Conservation (phyloP, 2,888 invertebrate species). For the Copidosoma aretas region DNA sequence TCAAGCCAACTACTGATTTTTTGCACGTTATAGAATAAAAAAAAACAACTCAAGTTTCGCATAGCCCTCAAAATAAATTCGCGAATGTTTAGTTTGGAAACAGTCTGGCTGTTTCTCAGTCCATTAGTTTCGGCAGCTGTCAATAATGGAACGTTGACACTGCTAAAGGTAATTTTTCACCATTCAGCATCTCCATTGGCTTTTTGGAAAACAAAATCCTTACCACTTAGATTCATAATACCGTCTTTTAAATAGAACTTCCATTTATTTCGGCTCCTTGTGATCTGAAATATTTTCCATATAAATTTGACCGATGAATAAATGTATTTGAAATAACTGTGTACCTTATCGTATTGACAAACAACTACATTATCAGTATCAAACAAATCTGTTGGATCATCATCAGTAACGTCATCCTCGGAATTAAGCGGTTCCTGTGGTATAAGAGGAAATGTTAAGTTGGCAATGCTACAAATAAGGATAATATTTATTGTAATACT, state of each 20-base stretch:
- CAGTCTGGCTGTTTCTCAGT: constrained; percentile 30
- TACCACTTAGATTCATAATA: constrained; percentile 97
- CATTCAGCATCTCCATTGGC: constrained; percentile 99
- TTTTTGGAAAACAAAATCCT: constrained; percentile 98
- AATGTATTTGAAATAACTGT: constrained; percentile 17
- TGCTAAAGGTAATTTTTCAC: constrained; percentile 66
- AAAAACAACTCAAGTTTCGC: constrained; percentile 19
- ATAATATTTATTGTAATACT: constrained; percentile 6
- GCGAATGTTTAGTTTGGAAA: constrained; percentile 30
- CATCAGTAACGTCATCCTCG: constrained; percentile 97
- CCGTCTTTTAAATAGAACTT: constrained; percentile 99
- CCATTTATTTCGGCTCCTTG: constrained; percentile 98
- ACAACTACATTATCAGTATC: constrained; percentile 99
- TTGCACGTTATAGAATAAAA: constrained; percentile 24
- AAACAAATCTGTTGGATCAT: constrained; percentile 92
- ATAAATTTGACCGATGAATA: neutral
- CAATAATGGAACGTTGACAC: constrained; percentile 23
- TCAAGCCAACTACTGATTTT: constrained; percentile 22
- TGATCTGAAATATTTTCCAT: constrained; percentile 73
- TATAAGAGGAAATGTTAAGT: neutral
- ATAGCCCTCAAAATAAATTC: constrained; percentile 19
- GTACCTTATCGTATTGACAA: constrained; percentile 98
- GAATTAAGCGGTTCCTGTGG: constrained; percentile 92
- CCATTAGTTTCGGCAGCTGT: constrained; percentile 29
- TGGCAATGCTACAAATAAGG: neutral